These are phyloP conservation scores for Drosophila pseudotakahashii DNA, from an alignment of 2,888 invertebrate species.

Conservation along the genomic window DNA sequence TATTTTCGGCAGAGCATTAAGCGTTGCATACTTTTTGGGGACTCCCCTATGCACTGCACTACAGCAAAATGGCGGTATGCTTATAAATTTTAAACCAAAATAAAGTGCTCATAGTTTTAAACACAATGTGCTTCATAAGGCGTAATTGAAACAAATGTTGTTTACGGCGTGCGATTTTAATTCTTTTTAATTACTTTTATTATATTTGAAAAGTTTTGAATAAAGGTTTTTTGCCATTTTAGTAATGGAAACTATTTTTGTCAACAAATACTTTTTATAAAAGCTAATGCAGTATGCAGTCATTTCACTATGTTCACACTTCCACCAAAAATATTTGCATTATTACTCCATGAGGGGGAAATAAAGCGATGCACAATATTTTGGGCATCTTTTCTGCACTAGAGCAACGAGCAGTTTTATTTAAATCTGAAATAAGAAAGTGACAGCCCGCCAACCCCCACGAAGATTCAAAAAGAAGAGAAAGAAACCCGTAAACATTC, in stretches of 20 bases:
- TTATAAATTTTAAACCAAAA: neutral
- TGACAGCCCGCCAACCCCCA: neutral
- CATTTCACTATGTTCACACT: neutral
- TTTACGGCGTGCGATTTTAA: too few species aligned
- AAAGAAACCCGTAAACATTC: conserved; percentile 45
- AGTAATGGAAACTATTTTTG: too few species aligned
- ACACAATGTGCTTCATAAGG: too few species aligned
- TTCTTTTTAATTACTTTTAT: too few species aligned
- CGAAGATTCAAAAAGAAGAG: neutral
- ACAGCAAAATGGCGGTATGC: conserved; percentile 7
- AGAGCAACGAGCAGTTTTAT: conserved; percentile 51
- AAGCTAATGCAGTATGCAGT: too few species aligned
- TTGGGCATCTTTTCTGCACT: conserved; percentile 43
- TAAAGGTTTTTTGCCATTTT: too few species aligned
- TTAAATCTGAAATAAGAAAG: conserved; percentile 39
- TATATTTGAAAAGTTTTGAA: too few species aligned
- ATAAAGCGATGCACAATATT: conserved; percentile 44
- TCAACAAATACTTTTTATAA: neutral
- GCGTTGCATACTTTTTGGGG: conserved; percentile 6
- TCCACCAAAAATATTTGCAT: conserved; percentile 8
- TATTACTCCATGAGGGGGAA: neutral
- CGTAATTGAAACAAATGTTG: too few species aligned
- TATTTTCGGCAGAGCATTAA: conserved; percentile 16
- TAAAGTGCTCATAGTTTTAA: neutral
- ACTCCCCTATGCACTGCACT: neutral